Base-by-base conservation (phyloP, 2,113 vertebrate genomes). In the Bucco capensis region DNA sequence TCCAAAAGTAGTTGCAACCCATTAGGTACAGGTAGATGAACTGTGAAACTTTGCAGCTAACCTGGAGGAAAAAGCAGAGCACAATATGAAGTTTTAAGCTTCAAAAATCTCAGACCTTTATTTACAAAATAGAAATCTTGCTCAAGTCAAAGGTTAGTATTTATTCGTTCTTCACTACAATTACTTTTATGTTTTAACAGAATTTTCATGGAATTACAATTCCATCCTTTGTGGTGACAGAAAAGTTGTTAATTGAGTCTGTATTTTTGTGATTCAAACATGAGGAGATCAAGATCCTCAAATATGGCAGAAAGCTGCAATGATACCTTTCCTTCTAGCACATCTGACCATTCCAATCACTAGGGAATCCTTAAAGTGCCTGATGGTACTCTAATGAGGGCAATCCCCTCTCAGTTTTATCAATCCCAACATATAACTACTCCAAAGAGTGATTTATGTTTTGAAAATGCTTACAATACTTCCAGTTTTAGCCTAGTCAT, bases 1-100 rank as follows among this genome's bases (percentile, higher is more conserved):
- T 99, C 99, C 99, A 99, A 81, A 99, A 99, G 97, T 99, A 99
- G 91, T 99, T 99, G 94, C 99, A 99, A 53, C 98, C 98, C 93
- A 99, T 98, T 56, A 99, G 97, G 95, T 99, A 99, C 21, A 98
- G 97, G 71, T 99, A 99, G 76, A 99, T 97, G 83, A 99, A 99
- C 89, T 98, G 98, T 12, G 96, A 98, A 16, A 99, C 97, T 97
- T 99, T 99, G 94, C 99, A 99, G 78, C 98, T 99, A 12, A 98
- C 94, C 99, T 99, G 92, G 19, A 74, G 30, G 37, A 42, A 46
- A 56, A 33, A 73, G 2, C 12, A 82, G 25, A 72, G 5, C 5
- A 56, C 10, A 51, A 50, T 4, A 30, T 13, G 33, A 28, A 47
- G 15, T 53, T 71, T 35, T 56, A 38, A 72, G 31, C 7, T 57